These are phyloP conservation scores for Hirtodrosophila alboralis DNA, from an alignment of 2,888 invertebrate species.

Conservation along the genomic window DNA sequence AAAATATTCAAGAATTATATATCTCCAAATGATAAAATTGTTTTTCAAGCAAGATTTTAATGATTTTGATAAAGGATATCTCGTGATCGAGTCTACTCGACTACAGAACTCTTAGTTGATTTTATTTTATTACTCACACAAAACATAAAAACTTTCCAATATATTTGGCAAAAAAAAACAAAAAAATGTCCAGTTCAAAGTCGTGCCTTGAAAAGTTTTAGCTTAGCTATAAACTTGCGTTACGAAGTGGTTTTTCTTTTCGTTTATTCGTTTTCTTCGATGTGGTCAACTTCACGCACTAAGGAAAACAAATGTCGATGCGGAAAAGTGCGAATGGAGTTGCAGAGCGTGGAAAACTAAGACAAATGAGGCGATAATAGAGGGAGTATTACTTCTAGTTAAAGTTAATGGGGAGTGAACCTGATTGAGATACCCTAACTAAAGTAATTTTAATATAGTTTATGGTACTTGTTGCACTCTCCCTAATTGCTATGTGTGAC, in stretches of 20 bases:
- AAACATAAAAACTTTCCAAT: conserved; percentile 62
- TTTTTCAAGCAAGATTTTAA: no score
- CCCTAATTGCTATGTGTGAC: conserved; percentile 24
- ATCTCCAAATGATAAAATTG: no score
- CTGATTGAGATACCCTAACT: conserved; percentile 21
- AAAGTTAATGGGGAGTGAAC: conserved; percentile 16
- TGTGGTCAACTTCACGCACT: conserved; percentile 66
- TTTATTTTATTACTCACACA: conserved; percentile 28
- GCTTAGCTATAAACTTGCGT: conserved; percentile 68
- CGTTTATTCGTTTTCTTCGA: conserved; percentile 12
- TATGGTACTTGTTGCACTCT: conserved; percentile 31
- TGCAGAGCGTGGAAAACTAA: conserved; percentile 59
- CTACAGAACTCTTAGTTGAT: neutral
- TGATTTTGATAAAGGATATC: no score
- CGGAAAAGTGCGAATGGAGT: conserved; percentile 70
- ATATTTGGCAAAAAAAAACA: conserved; percentile 48
- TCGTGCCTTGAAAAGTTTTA: conserved; percentile 59
- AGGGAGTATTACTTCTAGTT: conserved; percentile 57
- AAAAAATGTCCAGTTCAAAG: conserved; percentile 46
- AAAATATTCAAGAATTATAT: no score
- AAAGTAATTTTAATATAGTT: conserved; percentile 31
- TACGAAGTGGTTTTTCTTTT: conserved; percentile 51
- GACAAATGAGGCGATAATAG: conserved; percentile 73
- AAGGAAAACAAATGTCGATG: conserved; percentile 71
- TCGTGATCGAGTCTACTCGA: no score